phyloP scores from a whole-genome alignment of 2,113 vertebrate species.

The Gobius niger region DNA sequence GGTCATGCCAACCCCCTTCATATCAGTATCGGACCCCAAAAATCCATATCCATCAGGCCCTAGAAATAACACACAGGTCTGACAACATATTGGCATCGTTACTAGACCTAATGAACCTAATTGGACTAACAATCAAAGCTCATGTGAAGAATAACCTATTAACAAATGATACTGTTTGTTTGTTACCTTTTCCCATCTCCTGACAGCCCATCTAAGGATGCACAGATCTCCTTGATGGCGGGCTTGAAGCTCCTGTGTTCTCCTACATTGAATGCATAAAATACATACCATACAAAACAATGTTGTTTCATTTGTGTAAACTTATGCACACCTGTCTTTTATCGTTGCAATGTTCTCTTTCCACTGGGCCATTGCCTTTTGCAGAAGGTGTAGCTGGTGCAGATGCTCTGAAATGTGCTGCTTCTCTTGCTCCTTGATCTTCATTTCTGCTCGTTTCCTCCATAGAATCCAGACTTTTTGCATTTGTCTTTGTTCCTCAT shows the following conservation, averaged over 20 bases:
- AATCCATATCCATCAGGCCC: too few relatives aligned
- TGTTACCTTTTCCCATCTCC: slow-evolving; percentile 69
- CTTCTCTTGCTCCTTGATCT: slow-evolving; percentile 67
- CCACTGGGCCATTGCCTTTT: slow-evolving; percentile 75
- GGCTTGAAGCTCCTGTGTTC: slow-evolving; percentile 60
- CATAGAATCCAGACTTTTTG: slow-evolving; percentile 77
- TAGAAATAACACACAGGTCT: too few relatives aligned
- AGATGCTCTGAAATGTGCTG: slow-evolving; percentile 64
- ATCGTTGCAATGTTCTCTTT: slow-evolving; percentile 63
- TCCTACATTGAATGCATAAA: slow-evolving; percentile 45
- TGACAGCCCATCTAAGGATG: slow-evolving; percentile 57
- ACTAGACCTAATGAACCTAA: too few relatives aligned
- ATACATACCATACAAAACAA: slow-evolving; percentile 4
- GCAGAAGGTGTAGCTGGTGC: slow-evolving; percentile 57
- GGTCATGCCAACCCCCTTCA: too few relatives aligned
- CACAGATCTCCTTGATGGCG: slow-evolving; percentile 42
- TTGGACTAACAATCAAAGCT: too few relatives aligned
- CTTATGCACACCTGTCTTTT: slow-evolving; percentile 52
- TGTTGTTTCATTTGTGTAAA: not conserved
- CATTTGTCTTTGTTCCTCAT: slow-evolving; percentile 69
- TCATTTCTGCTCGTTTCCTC: slow-evolving; percentile 58
- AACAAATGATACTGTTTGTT: not conserved
- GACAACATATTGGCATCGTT: too few relatives aligned
- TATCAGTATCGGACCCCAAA: too few relatives aligned
- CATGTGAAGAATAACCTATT: too few relatives aligned